phyloP scores from a whole-genome alignment of 2,113 vertebrate species.

The Scopus umbretta region DNA sequence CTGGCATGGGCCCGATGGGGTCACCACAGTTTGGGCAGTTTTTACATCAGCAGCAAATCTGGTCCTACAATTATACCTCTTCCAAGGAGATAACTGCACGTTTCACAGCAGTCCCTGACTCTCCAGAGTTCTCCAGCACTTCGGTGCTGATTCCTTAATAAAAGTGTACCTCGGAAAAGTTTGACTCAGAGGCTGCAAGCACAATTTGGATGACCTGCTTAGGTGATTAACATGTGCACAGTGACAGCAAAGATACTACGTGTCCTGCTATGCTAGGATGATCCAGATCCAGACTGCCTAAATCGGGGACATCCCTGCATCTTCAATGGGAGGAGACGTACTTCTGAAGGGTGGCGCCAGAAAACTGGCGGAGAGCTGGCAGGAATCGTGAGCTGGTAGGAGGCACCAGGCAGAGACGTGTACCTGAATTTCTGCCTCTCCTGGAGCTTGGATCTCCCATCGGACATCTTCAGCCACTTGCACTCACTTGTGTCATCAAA shows the following conservation, averaged over 20 bases:
- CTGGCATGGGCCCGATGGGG: fast-evolving
- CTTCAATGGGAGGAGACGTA: neutral
- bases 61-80: neutral
- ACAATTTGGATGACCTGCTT: neutral
- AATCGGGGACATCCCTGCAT: neutral
- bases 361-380: neutral
- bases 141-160: neutral
- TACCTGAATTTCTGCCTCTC: neutral
- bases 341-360: neutral
- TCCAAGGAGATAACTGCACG: neutral
- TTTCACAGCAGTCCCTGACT: neutral
- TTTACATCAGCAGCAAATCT: neutral
- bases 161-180: neutral
- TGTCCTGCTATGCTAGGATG: neutral
- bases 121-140: neutral
- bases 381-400: neutral
- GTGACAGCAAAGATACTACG: neutral
- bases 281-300: neutral
- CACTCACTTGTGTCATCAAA: neutral
- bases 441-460: neutral
- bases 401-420: neutral
- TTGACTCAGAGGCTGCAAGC: neutral
- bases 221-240: neutral
- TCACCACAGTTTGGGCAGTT: neutral
- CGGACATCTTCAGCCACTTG: neutral